These are phyloP conservation scores for Pinna nobilis DNA, from an alignment of 1,140 invertebrate species.

Conservation along the genomic window DNA sequence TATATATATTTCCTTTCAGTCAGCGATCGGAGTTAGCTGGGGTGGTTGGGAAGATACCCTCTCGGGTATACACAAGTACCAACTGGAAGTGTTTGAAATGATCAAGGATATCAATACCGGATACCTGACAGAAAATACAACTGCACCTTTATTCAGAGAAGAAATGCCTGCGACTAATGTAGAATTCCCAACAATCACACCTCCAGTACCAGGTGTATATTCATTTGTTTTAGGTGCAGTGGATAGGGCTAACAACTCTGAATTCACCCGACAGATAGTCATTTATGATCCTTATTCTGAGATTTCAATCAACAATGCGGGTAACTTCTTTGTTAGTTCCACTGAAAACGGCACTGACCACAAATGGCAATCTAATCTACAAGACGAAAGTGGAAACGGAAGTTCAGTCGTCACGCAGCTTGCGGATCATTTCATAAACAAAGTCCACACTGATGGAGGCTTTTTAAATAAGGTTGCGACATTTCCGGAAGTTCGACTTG, in stretches of 20 bases:
- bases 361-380: constrained; percentile 35
- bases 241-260: constrained; percentile 52
- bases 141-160: background rate
- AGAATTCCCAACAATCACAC: constrained; percentile 28
- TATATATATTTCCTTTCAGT: no score
- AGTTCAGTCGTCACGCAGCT: background rate
- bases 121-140: background rate
- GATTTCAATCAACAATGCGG: constrained; percentile 24
- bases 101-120: background rate
- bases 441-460: constrained; percentile 23
- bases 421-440: constrained; percentile 33
- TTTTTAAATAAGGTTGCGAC: constrained; percentile 29
- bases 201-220: constrained; percentile 43
- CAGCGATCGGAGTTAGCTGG: constrained; percentile 40
- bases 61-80: constrained; percentile 43
- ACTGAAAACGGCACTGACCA: constrained; percentile 22
- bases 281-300: constrained; percentile 44
- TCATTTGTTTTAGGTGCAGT: constrained; percentile 42
- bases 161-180: background rate
- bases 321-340: constrained; percentile 3
- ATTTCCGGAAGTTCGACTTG: constrained; percentile 25
- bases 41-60: constrained; percentile 44
- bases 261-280: constrained; percentile 41
- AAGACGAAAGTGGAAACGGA: background rate
- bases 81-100: constrained; percentile 44